Percentiles rank a stretch among this genome's conserved stretches.
These are phyloP conservation scores for Gandaritis pyraliata DNA, from an alignment of 2,888 invertebrate species.

Conservation along the genomic window DNA sequence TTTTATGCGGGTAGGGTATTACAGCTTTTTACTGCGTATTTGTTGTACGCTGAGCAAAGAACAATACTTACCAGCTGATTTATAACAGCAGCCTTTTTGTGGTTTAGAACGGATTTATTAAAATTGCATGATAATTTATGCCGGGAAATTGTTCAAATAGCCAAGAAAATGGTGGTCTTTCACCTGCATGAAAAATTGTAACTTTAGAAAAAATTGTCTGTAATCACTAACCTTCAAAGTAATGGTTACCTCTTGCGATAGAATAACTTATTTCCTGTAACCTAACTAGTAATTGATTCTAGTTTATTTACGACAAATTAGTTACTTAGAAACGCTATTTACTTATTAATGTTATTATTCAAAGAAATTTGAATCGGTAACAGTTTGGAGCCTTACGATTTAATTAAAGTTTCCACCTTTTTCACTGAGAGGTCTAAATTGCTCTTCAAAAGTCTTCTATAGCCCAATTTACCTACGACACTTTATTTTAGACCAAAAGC, in stretches of 20 bases:
- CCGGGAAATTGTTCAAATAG: not conserved
- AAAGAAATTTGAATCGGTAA: not conserved
- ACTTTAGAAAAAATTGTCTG: too few relatives aligned
- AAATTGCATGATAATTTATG: not conserved
- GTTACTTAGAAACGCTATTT: not conserved
- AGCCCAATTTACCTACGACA: slow-evolving; percentile 3
- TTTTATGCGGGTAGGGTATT: slow-evolving; percentile 25
- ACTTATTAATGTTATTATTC: too few relatives aligned
- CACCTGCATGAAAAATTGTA: too few relatives aligned
- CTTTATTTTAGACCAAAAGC: slow-evolving; percentile 25
- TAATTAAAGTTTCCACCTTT: slow-evolving; percentile 21
- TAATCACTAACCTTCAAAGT: too few relatives aligned
- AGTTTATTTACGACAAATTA: too few relatives aligned
- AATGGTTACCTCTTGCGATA: too few relatives aligned
- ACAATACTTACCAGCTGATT: slow-evolving; percentile 19
- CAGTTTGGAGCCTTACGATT: not conserved
- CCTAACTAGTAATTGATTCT: too few relatives aligned
- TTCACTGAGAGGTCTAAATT: slow-evolving; percentile 24
- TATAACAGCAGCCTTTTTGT: slow-evolving; percentile 6
- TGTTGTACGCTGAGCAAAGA: slow-evolving; percentile 15
- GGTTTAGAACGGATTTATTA: slow-evolving; percentile 7
- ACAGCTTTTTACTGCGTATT: slow-evolving; percentile 22
- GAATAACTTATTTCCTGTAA: too few relatives aligned
- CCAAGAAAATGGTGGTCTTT: too few relatives aligned
- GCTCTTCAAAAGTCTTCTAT: slow-evolving; percentile 9